Percentiles rank a stretch among this genome's conserved stretches.
These are phyloP conservation scores for Eriosoma lanigerum DNA, from an alignment of 1,140 invertebrate species.

Conservation along the genomic window DNA sequence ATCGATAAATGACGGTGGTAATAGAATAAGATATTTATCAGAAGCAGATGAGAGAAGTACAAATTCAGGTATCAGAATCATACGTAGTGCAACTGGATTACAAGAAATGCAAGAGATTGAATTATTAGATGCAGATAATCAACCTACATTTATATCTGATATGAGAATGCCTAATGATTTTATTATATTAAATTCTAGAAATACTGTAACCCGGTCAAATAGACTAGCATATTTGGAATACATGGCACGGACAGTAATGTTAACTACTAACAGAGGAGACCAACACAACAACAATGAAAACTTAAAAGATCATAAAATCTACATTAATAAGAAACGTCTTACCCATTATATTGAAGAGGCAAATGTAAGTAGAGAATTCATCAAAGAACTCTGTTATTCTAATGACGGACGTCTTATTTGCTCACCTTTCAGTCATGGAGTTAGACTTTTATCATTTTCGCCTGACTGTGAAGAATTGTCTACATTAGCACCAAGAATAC, in stretches of 20 bases:
- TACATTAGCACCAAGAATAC: constrained; percentile 64
- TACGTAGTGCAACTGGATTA: constrained; percentile 52
- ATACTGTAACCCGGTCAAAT: background rate
- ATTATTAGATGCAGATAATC: background rate
- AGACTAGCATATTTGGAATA: background rate
- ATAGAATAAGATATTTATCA: constrained; percentile 49
- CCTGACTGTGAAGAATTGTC: constrained; percentile 77
- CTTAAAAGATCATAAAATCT: constrained; percentile 41
- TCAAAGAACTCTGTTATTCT: constrained; percentile 81
- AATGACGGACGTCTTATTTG: constrained; percentile 84
- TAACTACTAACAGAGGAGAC: background rate
- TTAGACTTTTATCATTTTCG: constrained; percentile 79
- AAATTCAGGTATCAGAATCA: constrained; percentile 55
- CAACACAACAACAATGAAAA: constrained; percentile 15
- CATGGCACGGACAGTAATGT: background rate
- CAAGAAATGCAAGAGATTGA: constrained; percentile 42
- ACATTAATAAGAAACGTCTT: constrained; percentile 73
- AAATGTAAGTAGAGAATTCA: constrained; percentile 72
- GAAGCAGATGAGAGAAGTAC: constrained; percentile 6
- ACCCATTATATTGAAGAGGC: constrained; percentile 85
- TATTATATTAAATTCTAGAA: background rate
- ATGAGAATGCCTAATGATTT: background rate
- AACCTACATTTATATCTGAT: background rate
- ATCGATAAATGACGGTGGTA: constrained; percentile 30
- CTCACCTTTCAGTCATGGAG: constrained; percentile 83